Base-by-base conservation (phyloP, 2,797 vertebrate genomes). In the Capromys pilorides region DNA sequence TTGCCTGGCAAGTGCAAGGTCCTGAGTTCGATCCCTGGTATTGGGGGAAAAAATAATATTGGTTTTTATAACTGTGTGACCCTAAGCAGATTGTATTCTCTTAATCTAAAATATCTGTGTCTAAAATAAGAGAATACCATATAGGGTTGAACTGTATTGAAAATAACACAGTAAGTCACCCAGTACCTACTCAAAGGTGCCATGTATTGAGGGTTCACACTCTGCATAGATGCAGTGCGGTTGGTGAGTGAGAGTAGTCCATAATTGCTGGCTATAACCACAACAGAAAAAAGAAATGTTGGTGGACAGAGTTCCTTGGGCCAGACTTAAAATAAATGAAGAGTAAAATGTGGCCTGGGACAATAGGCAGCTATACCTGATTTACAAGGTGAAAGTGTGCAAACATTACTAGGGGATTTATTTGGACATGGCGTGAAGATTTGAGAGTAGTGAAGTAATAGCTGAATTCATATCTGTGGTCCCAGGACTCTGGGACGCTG, bases 41-140 rank as follows among this genome's bases (percentile, higher is more conserved):
- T 14, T 54, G 51, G 51, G 51, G 13, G 11, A 2, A 13, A 13
- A 13, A 91, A 86, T 80, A 28, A 0, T 87, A n/a, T n/a, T 90
- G 36, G 33, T 83, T 95, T 86, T 83, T 86, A 39, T 93, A 93
- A 69, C 39, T 91, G 45, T 95, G 62, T 96, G 87, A 86, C 73
- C 79, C 73, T 85, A 28, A 91, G 31, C 24, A 83, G 87, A 83
- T 62, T 95, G 82, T 57, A 83, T 80, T 94, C 78, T 96, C 83
- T 90, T n/a, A 93, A 83, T 92, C 45, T 92, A 90, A 92, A 86
- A 88, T 66, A 94, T 88, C 73, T 96, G 41, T 87, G 7, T 89
- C 49, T 93, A 78, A 90, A 92, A 85, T 57, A 73, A 67, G 79
- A 64, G 75, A 64, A 57, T 91, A 93, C 41, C 14, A 16, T 73